Evolutionary conservation across 2,888 invertebrate genomes (phyloP), one percentile per base, ranked within the genome.

Genomic region (Drosophila melanosoma): DNA sequence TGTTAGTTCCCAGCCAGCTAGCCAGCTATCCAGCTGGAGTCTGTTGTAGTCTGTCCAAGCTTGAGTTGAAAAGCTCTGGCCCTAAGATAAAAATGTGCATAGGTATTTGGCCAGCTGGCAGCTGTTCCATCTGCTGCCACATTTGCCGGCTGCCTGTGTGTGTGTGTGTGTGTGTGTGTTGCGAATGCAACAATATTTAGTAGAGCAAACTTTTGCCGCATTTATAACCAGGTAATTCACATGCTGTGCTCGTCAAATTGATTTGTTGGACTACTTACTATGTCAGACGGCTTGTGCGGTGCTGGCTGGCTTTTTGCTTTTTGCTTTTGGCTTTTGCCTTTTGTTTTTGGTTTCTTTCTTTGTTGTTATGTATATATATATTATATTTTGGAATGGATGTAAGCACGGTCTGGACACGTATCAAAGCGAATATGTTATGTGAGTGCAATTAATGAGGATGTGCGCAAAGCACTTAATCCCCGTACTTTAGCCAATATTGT

Each of bases 391-490:
- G 23, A 12, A 8, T 15, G 45, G 4, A 5, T 40, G n/a, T 40
- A n/a, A n/a, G n/a, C 10, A 38, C 38, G 10, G 20, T 40, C 54
- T 32, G 45, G 15, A 64, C 49, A 53, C 36, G 56, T 72, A 53
- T 68, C 73, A 53, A 56, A 56, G 36, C 54, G 73, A 48, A 66
- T 57, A 15, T 49, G 65, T 67, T 42, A 52, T 63, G 52, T 71
- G 79, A 40, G 53, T 79, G 59, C 79, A 79, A 78, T 78, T 78
- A 78, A 79, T 78, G 78, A 79, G 79, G 75, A 79, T 78, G 71
- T 67, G 64, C 64, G 49, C 49, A 51, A 56, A 62, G 56, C 69
- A 78, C 52, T 58, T 65, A 49, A 58, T 51, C 49, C 45, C 10
- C 35, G 2, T 33, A 32, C n/a, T n/a, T 36, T 23, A 15, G 12